Evolutionary conservation across 2,888 invertebrate genomes (phyloP), one percentile per base, ranked within the genome.

Genomic region (Drosophila ochracea): DNA sequence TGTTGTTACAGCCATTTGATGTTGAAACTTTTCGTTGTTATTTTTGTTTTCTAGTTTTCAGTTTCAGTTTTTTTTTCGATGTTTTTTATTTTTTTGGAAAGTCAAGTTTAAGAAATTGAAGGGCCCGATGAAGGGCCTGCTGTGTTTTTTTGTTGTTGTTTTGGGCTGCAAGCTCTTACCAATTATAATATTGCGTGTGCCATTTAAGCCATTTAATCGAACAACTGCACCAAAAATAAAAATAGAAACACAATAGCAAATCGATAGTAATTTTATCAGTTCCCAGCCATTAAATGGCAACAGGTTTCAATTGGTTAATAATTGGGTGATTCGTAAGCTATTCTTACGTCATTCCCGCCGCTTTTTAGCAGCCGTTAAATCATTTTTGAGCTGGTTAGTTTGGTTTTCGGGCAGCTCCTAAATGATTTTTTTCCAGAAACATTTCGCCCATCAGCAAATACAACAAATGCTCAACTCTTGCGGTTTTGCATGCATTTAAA

Each of bases 71-170:
- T 50, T 66, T 66, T 67, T 55, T 31, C 16, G 31, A 58, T 63
- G 54, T 25, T 28, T 41, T 69, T 63, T 58, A n/a, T 33, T 25
- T 47, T 71, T 73, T 78, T 35, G 76, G 84, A 84, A 84, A 89
- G 89, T 89, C 71, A 41, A 61, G 49, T 47, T 53, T 35, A 31
- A 68, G 61, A 73, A 81, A 86, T 72, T 72, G 68, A 70, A 76
- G 66, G 73, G 68, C 67, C 9, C 2, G 30, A 55, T 61, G 30
- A 30, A 30, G 30, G 30, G 61, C 72, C 72, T 55, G 82, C 79
- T 68, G 80, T 43, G 68, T 52, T 50, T 30, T 21, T 31, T 30
- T n/a, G 9, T 69, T 47, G n/a, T 41, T 65, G 43, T 37, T 25
- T 10, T 64, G 50, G 33, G 21, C n/a, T 10, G n/a, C 58, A 52